Base-by-base conservation (phyloP, 2,113 vertebrate genomes). In the Amazona guildingii region DNA sequence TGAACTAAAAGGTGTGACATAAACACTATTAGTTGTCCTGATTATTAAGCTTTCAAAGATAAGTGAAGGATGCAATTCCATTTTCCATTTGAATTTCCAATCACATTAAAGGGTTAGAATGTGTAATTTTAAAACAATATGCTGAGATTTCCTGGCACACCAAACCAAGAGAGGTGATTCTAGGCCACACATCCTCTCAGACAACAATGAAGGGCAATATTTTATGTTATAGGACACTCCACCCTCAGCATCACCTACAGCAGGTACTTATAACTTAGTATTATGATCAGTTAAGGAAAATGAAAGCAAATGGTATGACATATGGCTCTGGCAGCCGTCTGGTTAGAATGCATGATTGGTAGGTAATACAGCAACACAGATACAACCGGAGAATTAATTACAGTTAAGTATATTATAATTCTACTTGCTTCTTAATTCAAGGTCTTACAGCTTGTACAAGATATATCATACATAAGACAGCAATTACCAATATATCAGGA, bases 281-380 rank as follows among this genome's bases (percentile, higher is more conserved):
- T 86, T 59, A 92, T 64, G 61, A 91, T 69, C 86, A 95, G 59
- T 94, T 95, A 96, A 84, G 73, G 59, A 70, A 96, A 90, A 93
- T 88, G 7, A 96, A 88, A 88, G 83, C 24, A 90, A 92, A 90
- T 77, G 1, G 68, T 78, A 85, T 43, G 41, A 93, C 95, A 96
- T 95, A 85, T 88, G 93, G 87, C 23, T 83, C 25, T 77, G 51
- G 49, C 28, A 93, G 75, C 43, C 6, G 0, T 80, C 79, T 94
- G 25, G 46, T 77, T 90, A 86, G 49, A 88, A 95, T 61, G 72
- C 54, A 70, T 64, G 68, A 35, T 0, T 83, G 79, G 54, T 67
- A 72, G 79, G 54, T 67, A 72, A 82, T n/a, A 77, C 52, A 72
- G 11, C 10, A 84, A 82, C 54, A 77, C 1, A 1, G 41, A 74